Conservation (phyloP, 2,113 vertebrate genomes). For the Thunnus thynnus region DNA sequence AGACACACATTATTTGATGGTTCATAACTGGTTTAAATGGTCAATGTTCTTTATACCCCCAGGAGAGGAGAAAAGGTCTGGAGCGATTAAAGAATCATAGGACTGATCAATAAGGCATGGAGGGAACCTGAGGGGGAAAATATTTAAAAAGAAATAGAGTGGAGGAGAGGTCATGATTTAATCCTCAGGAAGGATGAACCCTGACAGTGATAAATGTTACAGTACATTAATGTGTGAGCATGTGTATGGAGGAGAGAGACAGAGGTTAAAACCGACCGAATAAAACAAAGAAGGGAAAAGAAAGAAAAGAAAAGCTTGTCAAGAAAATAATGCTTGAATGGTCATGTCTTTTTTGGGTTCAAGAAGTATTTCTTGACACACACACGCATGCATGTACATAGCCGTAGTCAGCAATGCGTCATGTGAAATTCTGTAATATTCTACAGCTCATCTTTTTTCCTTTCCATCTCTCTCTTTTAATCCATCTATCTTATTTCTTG, state of each 20-base stretch:
- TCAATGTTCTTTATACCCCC: slow-evolving; percentile 39
- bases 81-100: slow-evolving; percentile 67
- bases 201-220: slow-evolving; percentile 42
- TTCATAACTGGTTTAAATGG: slow-evolving; percentile 55
- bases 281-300: neutral
- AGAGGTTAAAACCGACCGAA: neutral
- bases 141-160: slow-evolving; percentile 20
- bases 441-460: neutral
- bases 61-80: slow-evolving; percentile 44
- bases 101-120: slow-evolving; percentile 73
- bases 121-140: neutral
- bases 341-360: too few species aligned
- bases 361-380: neutral
- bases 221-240: neutral
- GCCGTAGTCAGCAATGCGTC: neutral
- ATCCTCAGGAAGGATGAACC: slow-evolving; percentile 40
- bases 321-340: neutral
- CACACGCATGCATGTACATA: neutral
- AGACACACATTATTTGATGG: neutral
- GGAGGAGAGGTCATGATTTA: slow-evolving; percentile 46
- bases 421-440: neutral
- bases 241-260: neutral
- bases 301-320: slow-evolving; percentile 7
- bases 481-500: neutral
- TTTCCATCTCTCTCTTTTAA: slow-evolving; percentile 8